Base-by-base conservation (phyloP, 2,797 vertebrate species). In the Agapornis canus region DNA sequence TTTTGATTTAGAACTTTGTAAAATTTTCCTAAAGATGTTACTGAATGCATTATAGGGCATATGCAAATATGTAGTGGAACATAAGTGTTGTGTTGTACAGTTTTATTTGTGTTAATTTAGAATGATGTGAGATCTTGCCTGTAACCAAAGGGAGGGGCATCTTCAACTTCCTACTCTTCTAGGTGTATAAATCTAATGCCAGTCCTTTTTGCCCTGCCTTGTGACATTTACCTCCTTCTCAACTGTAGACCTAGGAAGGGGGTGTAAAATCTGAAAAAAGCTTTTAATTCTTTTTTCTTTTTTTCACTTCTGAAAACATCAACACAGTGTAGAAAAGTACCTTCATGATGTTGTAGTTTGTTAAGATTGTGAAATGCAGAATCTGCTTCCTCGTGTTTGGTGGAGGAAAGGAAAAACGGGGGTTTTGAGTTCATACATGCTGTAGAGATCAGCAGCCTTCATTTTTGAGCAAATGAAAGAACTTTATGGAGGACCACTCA, bases 191-290 rank as follows among this genome's bases (percentile, higher is more conserved):
- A 13, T 69, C 9, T 82, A 51, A 37, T 59, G 47, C 13, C 16
- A 56, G 29, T 72, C 45, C 19, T 84, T 81, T 18, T 86, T 73
- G 26, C 39, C 19, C 32, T 56, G 10, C 4, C 3, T 8, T 10
- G 3, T 35, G 61, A 39, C 9, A 6, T 56, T 82, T 70, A 14
- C 20, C 7, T 73, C 13, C 7, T 64, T 26, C 56, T 72, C 14
- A 56, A 4, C 27, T 20, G 2, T 3, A 32, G 49, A 60, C 13
- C 70, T 54, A 66, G 13, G 8, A 20, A 40, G 26, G 8, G 1
- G 1, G 1, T 27, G 5, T 9, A 11, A 13, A 29, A 13, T n/a
- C 26, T 66, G 5, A 29, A 56, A 70, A 70, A 47, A 6, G 1
- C 6, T 23, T 56, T 32, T 56, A 32, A 56, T 56, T 56, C 4